Evolutionary conservation across 2,113 vertebrate species (phyloP), one percentile per base, ranked within the genome.

Genomic region (Myotis brandtii): DNA sequence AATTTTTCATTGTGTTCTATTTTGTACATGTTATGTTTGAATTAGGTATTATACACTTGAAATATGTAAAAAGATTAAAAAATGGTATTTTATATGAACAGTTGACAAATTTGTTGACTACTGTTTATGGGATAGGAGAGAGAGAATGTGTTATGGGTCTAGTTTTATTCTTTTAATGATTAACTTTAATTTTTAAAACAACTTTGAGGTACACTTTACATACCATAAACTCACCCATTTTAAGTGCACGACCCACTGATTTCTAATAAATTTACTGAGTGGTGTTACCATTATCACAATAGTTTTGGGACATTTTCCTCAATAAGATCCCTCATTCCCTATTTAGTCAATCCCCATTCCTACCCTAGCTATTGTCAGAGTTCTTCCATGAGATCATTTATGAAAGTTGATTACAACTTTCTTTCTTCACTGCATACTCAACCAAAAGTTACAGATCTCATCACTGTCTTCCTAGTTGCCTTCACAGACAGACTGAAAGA

Each of bases 11-110:
- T 88, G 84, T 67, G 30, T 59, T 66, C n/a, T 89, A 46, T 72
- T 95, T 91, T 89, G 16, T 89, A 50, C 69, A 81, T 75, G 50
- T 76, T 66, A 32, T 66, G 79, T 66, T 94, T 91, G 70, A 89
- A 82, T 20, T 91, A n/a, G 32, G 20, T 46, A 18, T 72, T 32
- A 59, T 13, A 11, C 4, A 37, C 52, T 79, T 83, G 27, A 96
- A 95, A 90, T 93, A 89, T 5, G 21, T 69, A 86, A 79, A 91
- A 96, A 50, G 50, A 14, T 62, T 23, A 79, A 73, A 72, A 86
- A n/a, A 9, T 62, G 40, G 7, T 40, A 67, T 81, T 66, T 85
- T 43, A 21, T 43, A 89, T 50, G 16, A 17, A 70, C 1, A 46
- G 25, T 48, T 76, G 66, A 70, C 18, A 83, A 88, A n/a, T 75